phyloP scores from a whole-genome alignment of 1,140 invertebrate genomes.

The Pantala flavescens region DNA sequence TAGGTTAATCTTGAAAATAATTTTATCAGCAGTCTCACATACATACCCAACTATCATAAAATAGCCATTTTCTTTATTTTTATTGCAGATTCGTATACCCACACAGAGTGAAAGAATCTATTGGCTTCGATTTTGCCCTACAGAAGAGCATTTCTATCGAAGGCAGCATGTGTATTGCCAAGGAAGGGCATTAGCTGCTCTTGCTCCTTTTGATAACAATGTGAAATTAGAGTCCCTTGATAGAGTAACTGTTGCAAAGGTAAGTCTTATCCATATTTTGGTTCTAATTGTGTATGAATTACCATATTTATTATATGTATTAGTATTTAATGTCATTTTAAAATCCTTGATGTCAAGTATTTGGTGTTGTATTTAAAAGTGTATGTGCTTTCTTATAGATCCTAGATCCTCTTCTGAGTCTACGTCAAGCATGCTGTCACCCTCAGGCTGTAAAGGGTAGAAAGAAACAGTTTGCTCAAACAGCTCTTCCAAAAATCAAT shows the following conservation, averaged over 20 bases:
- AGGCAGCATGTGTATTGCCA: slow-evolving; percentile 37
- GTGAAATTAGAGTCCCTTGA: slow-evolving; percentile 36
- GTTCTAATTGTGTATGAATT: too few species aligned
- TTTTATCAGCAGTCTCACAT: too few species aligned
- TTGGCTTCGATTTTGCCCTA: slow-evolving; percentile 45
- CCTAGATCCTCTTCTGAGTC: slow-evolving; percentile 49
- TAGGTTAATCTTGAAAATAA: too few species aligned
- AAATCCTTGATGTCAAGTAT: too few species aligned
- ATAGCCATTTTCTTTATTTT: too few species aligned
- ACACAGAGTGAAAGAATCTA: slow-evolving; percentile 37
- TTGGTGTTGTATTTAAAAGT: too few species aligned
- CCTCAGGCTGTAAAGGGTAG: slow-evolving; percentile 52
- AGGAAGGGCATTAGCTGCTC: slow-evolving; percentile 25
- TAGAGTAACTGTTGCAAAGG: slow-evolving; percentile 33
- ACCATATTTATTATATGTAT: too few species aligned
- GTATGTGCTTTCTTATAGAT: background rate
- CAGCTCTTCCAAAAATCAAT: background rate
- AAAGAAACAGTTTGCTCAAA: slow-evolving; percentile 28
- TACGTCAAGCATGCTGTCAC: slow-evolving; percentile 63
- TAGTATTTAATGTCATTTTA: too few species aligned
- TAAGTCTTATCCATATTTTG: slow-evolving; percentile 21
- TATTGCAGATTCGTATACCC: slow-evolving; percentile 36
- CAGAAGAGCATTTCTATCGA: slow-evolving; percentile 50
- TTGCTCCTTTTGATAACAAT: slow-evolving; percentile 29
- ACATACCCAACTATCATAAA: too few species aligned